Conservation (phyloP, 2,888 invertebrate genomes). For the Erynnis tages region DNA sequence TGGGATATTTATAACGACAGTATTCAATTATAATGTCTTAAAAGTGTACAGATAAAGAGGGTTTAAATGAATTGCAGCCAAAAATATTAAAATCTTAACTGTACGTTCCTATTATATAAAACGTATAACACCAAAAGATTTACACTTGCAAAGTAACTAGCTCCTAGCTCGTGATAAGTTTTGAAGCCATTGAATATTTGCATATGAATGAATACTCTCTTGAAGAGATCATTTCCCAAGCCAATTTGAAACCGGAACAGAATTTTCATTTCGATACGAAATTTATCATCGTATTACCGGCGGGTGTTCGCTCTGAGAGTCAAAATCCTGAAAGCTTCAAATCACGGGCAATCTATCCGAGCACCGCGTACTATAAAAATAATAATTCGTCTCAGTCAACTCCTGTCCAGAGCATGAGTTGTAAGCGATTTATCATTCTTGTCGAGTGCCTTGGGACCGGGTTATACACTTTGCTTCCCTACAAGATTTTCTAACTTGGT, state of each 20-base stretch:
- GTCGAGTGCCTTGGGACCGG: constrained; percentile 20
- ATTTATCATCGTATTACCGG: constrained; percentile 31
- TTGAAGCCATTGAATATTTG: too few relatives aligned
- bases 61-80: too few relatives aligned
- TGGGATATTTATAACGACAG: too few relatives aligned
- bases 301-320: constrained; percentile 45
- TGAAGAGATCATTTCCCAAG: not conserved
- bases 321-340: constrained; percentile 64
- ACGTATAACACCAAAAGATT: too few relatives aligned
- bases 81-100: too few relatives aligned
- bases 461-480: constrained; percentile 19
- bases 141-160: too few relatives aligned
- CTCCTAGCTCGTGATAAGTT: too few relatives aligned
- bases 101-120: too few relatives aligned
- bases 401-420: constrained; percentile 28
- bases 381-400: constrained; percentile 67
- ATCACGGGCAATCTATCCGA: constrained; percentile 72
- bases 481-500: constrained; percentile 22
- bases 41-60: too few relatives aligned
- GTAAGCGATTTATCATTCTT: constrained; percentile 30
- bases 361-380: constrained; percentile 72
- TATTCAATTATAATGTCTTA: too few relatives aligned
- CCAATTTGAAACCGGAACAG: not conserved
- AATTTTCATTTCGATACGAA: constrained; percentile 9
- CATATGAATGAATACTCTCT: too few relatives aligned